phyloP scores from a whole-genome alignment of 1,140 invertebrate species.

The Aphidius ervi region DNA sequence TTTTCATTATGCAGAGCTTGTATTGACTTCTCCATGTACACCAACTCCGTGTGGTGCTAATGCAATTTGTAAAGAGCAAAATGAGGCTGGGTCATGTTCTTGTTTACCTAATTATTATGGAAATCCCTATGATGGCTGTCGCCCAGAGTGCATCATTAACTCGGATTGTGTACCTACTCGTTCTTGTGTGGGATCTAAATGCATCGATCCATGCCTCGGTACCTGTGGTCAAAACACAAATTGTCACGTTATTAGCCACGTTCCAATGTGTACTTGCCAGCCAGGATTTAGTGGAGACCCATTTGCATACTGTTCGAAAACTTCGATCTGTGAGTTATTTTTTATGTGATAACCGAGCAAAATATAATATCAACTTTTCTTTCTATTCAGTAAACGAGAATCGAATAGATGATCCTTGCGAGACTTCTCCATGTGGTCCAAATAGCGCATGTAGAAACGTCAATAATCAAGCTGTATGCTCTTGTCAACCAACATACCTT shows the following conservation, averaged over 20 bases:
- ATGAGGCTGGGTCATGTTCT: conserved; percentile 68
- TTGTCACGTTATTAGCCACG: conserved; percentile 68
- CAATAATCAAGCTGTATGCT: conserved; percentile 58
- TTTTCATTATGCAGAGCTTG: neutral
- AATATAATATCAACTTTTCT: neutral
- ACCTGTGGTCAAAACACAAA: conserved; percentile 69
- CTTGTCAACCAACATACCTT: conserved; percentile 60
- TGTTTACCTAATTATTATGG: conserved; percentile 71
- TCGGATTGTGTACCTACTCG: conserved; percentile 70
- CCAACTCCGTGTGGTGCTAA: conserved; percentile 79
- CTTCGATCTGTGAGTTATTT: conserved; percentile 26
- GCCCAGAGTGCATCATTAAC: conserved; percentile 72
- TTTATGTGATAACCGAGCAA: neutral
- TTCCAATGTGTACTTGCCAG: conserved; percentile 69
- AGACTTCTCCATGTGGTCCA: conserved; percentile 61
- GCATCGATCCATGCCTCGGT: conserved; percentile 72
- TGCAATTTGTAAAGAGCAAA: conserved; percentile 68
- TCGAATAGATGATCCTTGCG: conserved; percentile 54
- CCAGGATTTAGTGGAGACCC: conserved; percentile 71
- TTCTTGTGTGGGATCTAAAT: conserved; percentile 72
- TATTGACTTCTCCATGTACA: conserved; percentile 55
- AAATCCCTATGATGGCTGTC: conserved; percentile 66
- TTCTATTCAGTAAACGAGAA: neutral
- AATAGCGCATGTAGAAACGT: conserved; percentile 66
- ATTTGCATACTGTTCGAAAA: conserved; percentile 55